Conservation (phyloP, 2,113 vertebrate species). For the Stercorarius parasiticus region DNA sequence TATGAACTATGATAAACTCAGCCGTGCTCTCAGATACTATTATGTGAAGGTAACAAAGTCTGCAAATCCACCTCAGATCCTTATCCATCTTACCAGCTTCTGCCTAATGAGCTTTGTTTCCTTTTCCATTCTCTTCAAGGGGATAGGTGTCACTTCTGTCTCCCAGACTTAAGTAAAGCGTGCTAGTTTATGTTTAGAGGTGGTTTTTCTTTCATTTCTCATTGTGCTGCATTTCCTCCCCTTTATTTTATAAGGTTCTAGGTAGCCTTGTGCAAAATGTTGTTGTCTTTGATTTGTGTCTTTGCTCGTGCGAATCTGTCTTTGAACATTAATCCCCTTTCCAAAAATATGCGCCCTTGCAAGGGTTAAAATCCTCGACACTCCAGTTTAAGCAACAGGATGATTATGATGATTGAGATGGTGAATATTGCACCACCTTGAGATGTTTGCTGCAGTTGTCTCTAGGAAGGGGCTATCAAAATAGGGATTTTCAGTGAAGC, state of each 20-base stretch:
- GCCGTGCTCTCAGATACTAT: constrained; percentile 97
- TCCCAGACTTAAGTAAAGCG: background rate
- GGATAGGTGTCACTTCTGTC: background rate
- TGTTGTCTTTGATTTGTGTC: background rate
- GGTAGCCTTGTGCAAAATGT: background rate
- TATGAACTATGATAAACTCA: constrained; percentile 99
- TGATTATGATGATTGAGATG: background rate
- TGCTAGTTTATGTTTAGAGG: background rate
- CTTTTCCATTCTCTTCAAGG: background rate
- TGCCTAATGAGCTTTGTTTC: constrained; percentile 4
- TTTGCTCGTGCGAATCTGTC: background rate
- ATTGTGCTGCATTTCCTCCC: background rate
- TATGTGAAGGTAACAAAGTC: constrained; percentile 90
- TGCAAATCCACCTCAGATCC: background rate
- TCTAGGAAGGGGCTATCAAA: background rate
- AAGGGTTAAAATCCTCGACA: background rate
- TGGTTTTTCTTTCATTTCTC: fast-evolving
- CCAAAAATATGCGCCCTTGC: fast-evolving
- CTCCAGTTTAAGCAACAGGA: background rate
- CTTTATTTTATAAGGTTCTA: background rate
- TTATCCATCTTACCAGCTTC: background rate
- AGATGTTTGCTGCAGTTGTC: background rate
- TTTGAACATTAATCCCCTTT: background rate
- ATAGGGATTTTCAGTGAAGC: background rate
- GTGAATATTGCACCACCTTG: background rate